Percentiles rank a stretch among this genome's conserved stretches.
Conservation (phyloP, 1,140 invertebrate genomes). For the Hylaeus volcanicus region DNA sequence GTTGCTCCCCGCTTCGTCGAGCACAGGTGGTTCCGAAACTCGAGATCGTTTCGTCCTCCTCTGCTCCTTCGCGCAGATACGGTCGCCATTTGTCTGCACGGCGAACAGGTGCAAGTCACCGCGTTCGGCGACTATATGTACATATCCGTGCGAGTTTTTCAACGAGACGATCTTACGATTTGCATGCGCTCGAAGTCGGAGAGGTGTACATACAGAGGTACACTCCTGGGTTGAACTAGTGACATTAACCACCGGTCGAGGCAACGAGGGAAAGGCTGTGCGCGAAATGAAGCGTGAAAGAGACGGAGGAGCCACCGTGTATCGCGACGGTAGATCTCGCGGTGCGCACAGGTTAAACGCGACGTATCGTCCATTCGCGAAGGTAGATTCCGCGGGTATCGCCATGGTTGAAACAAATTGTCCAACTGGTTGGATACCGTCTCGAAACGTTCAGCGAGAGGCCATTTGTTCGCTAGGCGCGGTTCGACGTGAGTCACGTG, state of each 20-base stretch:
- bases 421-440: too few relatives aligned
- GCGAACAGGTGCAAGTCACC: not conserved
- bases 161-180: not conserved
- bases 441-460: too few relatives aligned
- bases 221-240: not conserved
- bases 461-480: too few relatives aligned
- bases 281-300: not conserved
- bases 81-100: not conserved
- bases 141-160: not conserved
- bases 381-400: not conserved
- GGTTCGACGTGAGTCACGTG: too few relatives aligned
- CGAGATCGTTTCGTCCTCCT: not conserved
- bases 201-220: not conserved
- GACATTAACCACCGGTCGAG: not conserved
- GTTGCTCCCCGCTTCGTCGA: not conserved
- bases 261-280: not conserved
- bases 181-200: not conserved
- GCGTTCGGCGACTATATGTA: too few relatives aligned
- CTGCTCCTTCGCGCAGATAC: not conserved
- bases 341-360: not conserved
- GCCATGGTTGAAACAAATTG: not conserved
- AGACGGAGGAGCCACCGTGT: not conserved
- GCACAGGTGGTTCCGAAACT: conserved; percentile 1
- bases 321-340: not conserved
- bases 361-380: not conserved